phyloP scores from a whole-genome alignment of 2,888 invertebrate genomes.

The Athalia circularis region DNA sequence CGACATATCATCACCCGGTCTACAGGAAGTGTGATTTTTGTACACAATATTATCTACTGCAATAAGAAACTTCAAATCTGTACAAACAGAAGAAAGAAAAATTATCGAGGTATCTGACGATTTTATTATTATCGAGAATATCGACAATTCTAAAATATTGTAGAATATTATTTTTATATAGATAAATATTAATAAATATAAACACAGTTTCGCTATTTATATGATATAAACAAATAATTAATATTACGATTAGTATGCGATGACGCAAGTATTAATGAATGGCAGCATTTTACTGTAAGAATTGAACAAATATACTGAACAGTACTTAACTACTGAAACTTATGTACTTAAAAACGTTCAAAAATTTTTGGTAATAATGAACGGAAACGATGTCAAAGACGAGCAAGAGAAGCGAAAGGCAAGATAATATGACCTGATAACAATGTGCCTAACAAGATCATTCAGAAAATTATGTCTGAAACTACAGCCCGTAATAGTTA shows the following conservation, averaged over 20 bases:
- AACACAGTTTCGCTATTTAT: slow-evolving; percentile 41
- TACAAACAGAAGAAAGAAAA: neutral
- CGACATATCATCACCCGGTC: slow-evolving; percentile 4
- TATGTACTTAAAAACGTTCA: slow-evolving; percentile 60
- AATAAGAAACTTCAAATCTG: slow-evolving; percentile 11
- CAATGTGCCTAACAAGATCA: slow-evolving; percentile 36
- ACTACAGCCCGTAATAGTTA: neutral
- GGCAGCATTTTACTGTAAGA: slow-evolving; percentile 37
- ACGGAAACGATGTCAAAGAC: neutral
- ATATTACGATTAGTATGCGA: slow-evolving; percentile 52
- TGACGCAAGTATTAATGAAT: slow-evolving; percentile 58
- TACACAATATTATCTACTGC: slow-evolving; percentile 15
- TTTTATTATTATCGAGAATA: slow-evolving; percentile 19
- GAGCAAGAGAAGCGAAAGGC: neutral
- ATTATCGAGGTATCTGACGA: slow-evolving; percentile 16
- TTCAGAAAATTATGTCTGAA: neutral
- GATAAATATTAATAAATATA: slow-evolving; percentile 23
- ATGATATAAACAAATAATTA: slow-evolving; percentile 38
- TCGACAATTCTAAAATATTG: slow-evolving; percentile 23
- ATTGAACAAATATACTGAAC: slow-evolving; percentile 51
- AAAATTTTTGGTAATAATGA: slow-evolving; percentile 48
- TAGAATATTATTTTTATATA: slow-evolving; percentile 43
- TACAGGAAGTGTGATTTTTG: slow-evolving; percentile 9
- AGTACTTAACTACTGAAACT: slow-evolving; percentile 63
- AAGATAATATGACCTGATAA: slow-evolving; percentile 31